phyloP scores from a whole-genome alignment of 2,888 invertebrate genomes.

The Agriotes lineatus region DNA sequence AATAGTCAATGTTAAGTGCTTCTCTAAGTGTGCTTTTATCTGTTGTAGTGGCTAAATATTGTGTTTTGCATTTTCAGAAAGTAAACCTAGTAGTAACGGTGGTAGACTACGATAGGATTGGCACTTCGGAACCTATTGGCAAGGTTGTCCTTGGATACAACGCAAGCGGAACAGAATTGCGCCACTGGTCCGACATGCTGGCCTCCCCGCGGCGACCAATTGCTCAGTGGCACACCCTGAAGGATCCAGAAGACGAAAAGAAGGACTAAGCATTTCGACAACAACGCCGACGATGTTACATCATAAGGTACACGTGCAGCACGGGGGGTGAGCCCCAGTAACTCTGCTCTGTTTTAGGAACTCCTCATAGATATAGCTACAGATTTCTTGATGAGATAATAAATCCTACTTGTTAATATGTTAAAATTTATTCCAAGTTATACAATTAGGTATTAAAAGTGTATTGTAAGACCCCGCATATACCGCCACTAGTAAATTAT shows the following conservation, averaged over 20 bases:
- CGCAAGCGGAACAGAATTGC: slow-evolving; percentile 96
- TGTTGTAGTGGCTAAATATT: too few species aligned
- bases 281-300: slow-evolving; percentile 35
- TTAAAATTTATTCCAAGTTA: slow-evolving; percentile 41
- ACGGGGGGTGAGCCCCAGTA: not conserved
- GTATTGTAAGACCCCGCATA: slow-evolving; percentile 35
- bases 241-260: slow-evolving; percentile 95
- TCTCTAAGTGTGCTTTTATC: too few species aligned
- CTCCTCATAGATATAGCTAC: slow-evolving; percentile 33
- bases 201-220: slow-evolving; percentile 99
- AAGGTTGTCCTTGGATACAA: slow-evolving; percentile 97
- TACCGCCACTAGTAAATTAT: slow-evolving; percentile 23
- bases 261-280: slow-evolving; percentile 74
- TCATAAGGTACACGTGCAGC: slow-evolving; percentile 7
- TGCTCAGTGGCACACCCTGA: slow-evolving; percentile 99
- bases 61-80: too few species aligned
- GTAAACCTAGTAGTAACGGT: slow-evolving; percentile 98
- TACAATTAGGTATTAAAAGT: slow-evolving; percentile 33
- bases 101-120: slow-evolving; percentile 99
- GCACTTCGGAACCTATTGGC: slow-evolving; percentile 99
- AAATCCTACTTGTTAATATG: slow-evolving; percentile 40
- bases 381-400: slow-evolving; percentile 39
- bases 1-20: too few species aligned
- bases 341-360: slow-evolving; percentile 27
- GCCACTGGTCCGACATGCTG: slow-evolving; percentile 99